These are phyloP conservation scores for Psephotus haematonotus DNA, from an alignment of 2,113 vertebrate genomes.

Conservation along the genomic window DNA sequence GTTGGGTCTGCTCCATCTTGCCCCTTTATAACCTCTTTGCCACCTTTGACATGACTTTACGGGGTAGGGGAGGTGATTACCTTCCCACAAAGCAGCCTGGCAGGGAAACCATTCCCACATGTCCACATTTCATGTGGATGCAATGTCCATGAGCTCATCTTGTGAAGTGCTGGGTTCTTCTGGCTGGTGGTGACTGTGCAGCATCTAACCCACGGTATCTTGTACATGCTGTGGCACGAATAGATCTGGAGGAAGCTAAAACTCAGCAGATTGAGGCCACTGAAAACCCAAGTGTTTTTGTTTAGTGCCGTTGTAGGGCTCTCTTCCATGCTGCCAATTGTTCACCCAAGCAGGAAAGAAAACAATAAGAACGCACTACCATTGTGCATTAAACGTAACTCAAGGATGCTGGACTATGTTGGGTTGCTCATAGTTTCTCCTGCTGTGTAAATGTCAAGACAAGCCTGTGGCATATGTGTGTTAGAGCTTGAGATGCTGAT, in stretches of 20 bases:
- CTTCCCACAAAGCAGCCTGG: neutral
- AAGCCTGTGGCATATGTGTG: neutral
- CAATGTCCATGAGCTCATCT: neutral
- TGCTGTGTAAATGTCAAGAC: neutral
- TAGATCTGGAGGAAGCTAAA: neutral
- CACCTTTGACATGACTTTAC: neutral
- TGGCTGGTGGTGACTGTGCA: neutral
- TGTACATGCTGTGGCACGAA: accelerated
- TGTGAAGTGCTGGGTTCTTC: neutral
- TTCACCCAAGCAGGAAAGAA: neutral
- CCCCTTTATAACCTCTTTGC: neutral
- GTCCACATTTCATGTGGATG: neutral
- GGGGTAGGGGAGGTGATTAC: accelerated
- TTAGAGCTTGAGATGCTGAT: neutral
- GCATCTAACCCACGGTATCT: neutral
- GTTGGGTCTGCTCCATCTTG: neutral
- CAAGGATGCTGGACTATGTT: accelerated
- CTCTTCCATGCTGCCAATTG: neutral
- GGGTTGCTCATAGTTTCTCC: neutral
- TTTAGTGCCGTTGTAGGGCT: neutral
- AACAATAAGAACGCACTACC: neutral
- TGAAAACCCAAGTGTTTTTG: neutral
- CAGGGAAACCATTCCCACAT: neutral
- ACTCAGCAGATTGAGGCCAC: neutral
- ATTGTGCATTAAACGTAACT: accelerated